Percentiles rank a stretch among this genome's conserved stretches.
phyloP scores from a whole-genome alignment of 2,888 invertebrate genomes.

The Sesamia inferens region DNA sequence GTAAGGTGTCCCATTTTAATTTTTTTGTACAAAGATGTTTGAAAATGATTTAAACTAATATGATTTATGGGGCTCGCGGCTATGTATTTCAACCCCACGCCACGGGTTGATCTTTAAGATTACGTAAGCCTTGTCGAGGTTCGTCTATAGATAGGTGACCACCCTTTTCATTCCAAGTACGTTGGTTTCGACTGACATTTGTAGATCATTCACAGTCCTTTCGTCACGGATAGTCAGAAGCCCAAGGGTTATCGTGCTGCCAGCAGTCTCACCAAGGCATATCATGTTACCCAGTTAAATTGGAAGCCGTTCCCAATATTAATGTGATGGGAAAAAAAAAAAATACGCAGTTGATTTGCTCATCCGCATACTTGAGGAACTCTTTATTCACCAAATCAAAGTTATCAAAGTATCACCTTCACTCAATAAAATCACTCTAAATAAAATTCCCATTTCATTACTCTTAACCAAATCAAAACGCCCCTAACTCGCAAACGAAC shows the following conservation, averaged over 20 bases:
- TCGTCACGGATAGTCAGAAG: background rate
- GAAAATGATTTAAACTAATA: background rate
- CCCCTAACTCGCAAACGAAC: conserved; percentile 30
- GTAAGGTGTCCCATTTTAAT: background rate
- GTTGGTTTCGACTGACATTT: background rate
- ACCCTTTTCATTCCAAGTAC: background rate
- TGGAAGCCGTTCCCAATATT: background rate
- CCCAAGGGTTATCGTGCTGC: background rate
- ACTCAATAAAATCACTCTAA: background rate
- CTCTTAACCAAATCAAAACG: conserved; percentile 22
- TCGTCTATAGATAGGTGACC: background rate
- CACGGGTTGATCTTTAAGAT: background rate
- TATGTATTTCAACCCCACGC: background rate
- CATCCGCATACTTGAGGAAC: background rate
- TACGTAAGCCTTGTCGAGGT: background rate
- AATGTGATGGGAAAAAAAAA: background rate
- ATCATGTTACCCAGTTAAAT: background rate
- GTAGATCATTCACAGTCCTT: background rate
- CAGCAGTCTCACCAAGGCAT: background rate
- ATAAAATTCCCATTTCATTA: conserved; percentile 32
- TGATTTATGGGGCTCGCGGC: background rate
- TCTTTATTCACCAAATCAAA: background rate
- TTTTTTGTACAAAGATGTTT: background rate
- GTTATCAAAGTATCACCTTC: background rate
- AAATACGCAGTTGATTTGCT: background rate